Evolutionary conservation across 1,140 invertebrate genomes (phyloP), one percentile per base, ranked within the genome.

Genomic region (Periplaneta americana): DNA sequence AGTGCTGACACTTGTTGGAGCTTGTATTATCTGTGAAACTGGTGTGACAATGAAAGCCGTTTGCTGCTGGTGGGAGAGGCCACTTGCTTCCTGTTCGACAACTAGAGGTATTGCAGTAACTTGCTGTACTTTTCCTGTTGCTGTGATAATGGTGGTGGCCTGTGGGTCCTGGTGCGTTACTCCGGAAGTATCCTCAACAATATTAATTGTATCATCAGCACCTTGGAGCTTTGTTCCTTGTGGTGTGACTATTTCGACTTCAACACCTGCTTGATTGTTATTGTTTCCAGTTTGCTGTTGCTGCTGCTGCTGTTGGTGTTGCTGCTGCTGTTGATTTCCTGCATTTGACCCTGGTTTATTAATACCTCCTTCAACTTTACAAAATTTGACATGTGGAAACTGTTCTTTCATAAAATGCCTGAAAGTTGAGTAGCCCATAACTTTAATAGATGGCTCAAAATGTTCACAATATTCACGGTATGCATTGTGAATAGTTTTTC

Each of bases 341-440:
- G 89, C 1, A 85, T 84, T 83, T 90, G 88, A 75, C 13, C 15
- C 17, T 2, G 33, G 28, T 35, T 75, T 36, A 36, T 33, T 75
- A 10, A 31, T 33, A 22, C 48, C 76, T 22, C 33, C 33, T 57
- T 81, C 81, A 15, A 81, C 17, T 87, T 94, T 94, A 80, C 92
- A 92, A 85, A 95, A 95, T 85, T 93, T 93, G 2, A 95, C 91
- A 84, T 95, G 92, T 2, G 94, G 94, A 87, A 95, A 95, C 85
- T 95, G 94, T 84, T 94, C 93, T 85, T 94, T 95, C 92, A 95
- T 93, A 84, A 95, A 95, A 84, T 93, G 91, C 80, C 94, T 88
- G 87, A 96, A 96, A 32, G 93, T 94, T 0, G 94, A 94, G 84
- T 95, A 96, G 0, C 94, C 94, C 93, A 96, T 94, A 2, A 93